These are phyloP conservation scores for Melopsittacus undulatus DNA, from an alignment of 2,797 vertebrate species.

Conservation along the genomic window DNA sequence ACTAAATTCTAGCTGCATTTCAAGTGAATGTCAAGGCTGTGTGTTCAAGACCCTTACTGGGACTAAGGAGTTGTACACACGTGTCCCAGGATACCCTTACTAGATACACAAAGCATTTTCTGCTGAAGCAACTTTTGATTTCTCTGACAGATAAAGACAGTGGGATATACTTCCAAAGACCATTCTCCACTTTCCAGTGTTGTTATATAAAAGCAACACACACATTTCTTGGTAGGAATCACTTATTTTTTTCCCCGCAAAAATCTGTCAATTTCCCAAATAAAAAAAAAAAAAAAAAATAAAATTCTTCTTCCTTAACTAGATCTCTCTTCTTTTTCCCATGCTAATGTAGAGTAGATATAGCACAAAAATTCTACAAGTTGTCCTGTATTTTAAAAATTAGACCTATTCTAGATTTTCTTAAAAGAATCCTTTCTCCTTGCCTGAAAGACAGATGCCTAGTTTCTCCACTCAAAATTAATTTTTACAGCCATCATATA, in stretches of 20 bases:
- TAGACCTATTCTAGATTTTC: neutral
- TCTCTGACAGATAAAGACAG: neutral
- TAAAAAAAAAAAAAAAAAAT: neutral
- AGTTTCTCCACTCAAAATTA: neutral
- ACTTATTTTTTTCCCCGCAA: neutral
- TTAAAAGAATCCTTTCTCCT: neutral
- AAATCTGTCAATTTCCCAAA: neutral
- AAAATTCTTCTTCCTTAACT: neutral
- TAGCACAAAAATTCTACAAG: neutral
- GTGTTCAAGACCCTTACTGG: neutral
- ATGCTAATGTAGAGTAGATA: neutral
- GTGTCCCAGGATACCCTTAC: neutral
- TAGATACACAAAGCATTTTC: neutral
- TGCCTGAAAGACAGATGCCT: neutral
- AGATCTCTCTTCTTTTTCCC: rapidly evolving
- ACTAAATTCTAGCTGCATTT: neutral
- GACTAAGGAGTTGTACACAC: neutral
- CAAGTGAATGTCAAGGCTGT: neutral
- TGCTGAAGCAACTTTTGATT: neutral
- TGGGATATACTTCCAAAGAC: neutral
- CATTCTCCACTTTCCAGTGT: neutral
- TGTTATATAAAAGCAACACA: neutral
- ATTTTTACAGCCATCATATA: neutral
- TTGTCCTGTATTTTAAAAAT: neutral
- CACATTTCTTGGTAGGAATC: neutral